Conservation (phyloP, 1,140 invertebrate species). For the Neodiprion fabricii region DNA sequence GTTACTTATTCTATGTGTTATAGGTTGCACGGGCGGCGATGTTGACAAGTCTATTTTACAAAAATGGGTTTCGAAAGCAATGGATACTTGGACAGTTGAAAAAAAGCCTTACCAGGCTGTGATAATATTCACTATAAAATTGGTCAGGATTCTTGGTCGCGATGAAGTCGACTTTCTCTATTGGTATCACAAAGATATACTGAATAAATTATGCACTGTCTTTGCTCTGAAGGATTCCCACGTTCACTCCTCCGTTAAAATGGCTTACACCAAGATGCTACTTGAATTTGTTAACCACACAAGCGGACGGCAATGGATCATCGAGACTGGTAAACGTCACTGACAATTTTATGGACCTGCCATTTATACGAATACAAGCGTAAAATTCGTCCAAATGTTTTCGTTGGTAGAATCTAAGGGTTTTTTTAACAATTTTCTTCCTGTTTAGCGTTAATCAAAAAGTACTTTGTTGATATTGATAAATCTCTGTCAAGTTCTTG, state of each 20-base stretch:
- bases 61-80: constrained; percentile 46
- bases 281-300: constrained; percentile 61
- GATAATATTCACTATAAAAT: constrained; percentile 57
- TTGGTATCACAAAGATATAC: constrained; percentile 50
- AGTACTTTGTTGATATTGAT: too few species aligned
- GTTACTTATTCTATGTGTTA: constrained; percentile 12
- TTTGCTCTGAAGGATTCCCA: constrained; percentile 46
- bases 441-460: too few species aligned
- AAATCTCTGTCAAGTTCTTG: too few species aligned
- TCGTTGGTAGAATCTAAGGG: too few species aligned
- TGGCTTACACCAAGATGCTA: constrained; percentile 67
- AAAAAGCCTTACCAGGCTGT: constrained; percentile 52
- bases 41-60: constrained; percentile 38
- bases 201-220: constrained; percentile 47
- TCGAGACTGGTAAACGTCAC: constrained; percentile 49
- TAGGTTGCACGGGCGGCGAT: constrained; percentile 29
- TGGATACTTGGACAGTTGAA: constrained; percentile 43
- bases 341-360: constrained; percentile 14
- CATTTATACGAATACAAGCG: background rate
- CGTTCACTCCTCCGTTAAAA: constrained; percentile 64
- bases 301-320: constrained; percentile 65
- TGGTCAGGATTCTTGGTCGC: constrained; percentile 54
- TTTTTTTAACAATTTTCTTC: too few species aligned
- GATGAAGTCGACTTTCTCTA: constrained; percentile 53
- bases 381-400: background rate